Evolutionary conservation across 1,140 invertebrate species (phyloP).

Genomic region (Saccostrea glomerata): DNA sequence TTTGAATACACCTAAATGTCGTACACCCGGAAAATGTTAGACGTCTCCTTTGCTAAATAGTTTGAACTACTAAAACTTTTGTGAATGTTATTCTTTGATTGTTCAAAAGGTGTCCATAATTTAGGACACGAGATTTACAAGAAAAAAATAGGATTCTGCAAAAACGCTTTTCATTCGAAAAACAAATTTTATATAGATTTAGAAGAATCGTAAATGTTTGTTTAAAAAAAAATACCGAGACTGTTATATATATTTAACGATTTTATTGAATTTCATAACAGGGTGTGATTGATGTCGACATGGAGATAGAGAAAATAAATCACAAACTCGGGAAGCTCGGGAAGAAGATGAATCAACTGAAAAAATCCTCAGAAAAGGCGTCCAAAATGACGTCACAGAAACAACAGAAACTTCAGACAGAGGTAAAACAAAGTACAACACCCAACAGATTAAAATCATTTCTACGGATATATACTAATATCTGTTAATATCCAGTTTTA

Average conservation of each 20-base stretch:
- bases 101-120: no score
- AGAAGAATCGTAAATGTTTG: no score
- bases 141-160: no score
- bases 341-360: conserved; percentile 37
- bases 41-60: neutral
- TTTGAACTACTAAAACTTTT: neutral
- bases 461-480: neutral
- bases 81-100: no score
- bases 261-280: conserved; percentile 18
- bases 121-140: no score
- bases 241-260: neutral
- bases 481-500: no score
- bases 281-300: conserved; percentile 38
- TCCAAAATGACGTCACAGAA: neutral
- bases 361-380: conserved; percentile 15
- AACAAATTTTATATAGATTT: no score
- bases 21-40: neutral
- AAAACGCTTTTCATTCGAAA: no score
- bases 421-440: neutral
- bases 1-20: neutral
- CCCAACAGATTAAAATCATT: neutral
- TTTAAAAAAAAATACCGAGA: no score
- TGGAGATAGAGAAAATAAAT: conserved; percentile 37
- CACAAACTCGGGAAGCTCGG: conserved; percentile 41
- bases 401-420: conserved; percentile 36